These are phyloP conservation scores for Poeciliopsis retropinna DNA, from an alignment of 2,113 vertebrate species.

Conservation along the genomic window DNA sequence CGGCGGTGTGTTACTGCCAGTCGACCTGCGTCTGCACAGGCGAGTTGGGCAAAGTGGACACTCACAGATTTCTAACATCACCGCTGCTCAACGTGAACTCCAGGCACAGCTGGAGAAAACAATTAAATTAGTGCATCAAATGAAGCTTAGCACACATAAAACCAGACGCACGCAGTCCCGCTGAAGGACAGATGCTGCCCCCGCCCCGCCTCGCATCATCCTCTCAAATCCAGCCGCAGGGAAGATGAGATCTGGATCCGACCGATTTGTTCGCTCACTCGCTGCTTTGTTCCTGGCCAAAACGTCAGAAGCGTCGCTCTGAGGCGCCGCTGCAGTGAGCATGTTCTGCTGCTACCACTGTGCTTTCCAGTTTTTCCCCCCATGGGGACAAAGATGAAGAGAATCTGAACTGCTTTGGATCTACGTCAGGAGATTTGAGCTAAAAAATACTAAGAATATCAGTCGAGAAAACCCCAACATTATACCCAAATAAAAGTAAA, in stretches of 20 bases:
- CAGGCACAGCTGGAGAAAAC: slow-evolving; percentile 57
- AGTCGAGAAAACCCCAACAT: background rate
- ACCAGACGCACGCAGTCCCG: slow-evolving; percentile 1
- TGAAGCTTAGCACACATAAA: slow-evolving; percentile 38
- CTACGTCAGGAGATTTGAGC: slow-evolving; percentile 7
- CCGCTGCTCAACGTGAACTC: slow-evolving; percentile 5
- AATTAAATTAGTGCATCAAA: slow-evolving; percentile 64
- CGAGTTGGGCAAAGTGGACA: slow-evolving; percentile 38
- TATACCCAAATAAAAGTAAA: too few relatives aligned
- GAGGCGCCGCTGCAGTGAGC: background rate
- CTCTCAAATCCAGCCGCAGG: slow-evolving; percentile 63
- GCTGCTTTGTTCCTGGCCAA: background rate
- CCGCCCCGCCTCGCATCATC: slow-evolving; percentile 31
- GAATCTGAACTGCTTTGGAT: slow-evolving; percentile 15
- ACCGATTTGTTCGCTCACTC: slow-evolving; percentile 63
- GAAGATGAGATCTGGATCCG: slow-evolving; percentile 69
- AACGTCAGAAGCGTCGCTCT: background rate
- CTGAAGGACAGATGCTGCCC: slow-evolving; percentile 55
- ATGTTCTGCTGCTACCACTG: background rate
- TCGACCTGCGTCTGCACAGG: slow-evolving; percentile 14
- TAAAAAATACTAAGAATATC: background rate
- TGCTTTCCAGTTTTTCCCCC: background rate
- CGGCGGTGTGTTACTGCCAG: background rate
- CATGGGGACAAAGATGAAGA: slow-evolving; percentile 1
- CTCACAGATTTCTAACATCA: slow-evolving; percentile 47